phyloP scores from a whole-genome alignment of 2,888 invertebrate genomes.

The Hedya salicella region DNA sequence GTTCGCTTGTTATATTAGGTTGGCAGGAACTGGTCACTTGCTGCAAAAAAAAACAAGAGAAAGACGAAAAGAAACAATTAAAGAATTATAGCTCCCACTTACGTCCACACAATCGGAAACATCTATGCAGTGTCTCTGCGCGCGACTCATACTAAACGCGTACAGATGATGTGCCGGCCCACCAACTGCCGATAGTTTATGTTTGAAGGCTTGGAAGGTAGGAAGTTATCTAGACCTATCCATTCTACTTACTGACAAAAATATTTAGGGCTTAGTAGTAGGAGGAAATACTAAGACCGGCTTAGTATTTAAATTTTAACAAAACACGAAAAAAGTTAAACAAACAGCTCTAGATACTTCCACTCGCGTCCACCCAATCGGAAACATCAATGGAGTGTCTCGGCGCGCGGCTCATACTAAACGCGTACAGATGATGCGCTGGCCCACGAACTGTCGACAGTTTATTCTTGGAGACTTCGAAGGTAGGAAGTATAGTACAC shows the following conservation, averaged over 20 bases:
- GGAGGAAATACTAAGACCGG: no score
- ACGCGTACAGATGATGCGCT: slow-evolving; percentile 43
- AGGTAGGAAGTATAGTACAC: neutral
- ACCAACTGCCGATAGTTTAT: neutral
- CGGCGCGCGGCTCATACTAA: slow-evolving; percentile 74
- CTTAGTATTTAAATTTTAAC: no score
- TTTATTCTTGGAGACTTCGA: neutral
- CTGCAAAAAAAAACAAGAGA: no score
- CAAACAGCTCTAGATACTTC: slow-evolving; percentile 54
- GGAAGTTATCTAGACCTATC: neutral
- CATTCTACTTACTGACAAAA: no score
- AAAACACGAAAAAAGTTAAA: neutral
- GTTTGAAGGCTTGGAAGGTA: neutral
- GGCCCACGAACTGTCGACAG: neutral
- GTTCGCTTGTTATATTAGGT: no score
- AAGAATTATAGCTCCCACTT: slow-evolving; percentile 56
- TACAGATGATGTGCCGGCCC: slow-evolving; percentile 27
- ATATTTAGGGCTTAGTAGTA: no score
- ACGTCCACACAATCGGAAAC: slow-evolving; percentile 75
- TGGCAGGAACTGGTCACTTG: no score
- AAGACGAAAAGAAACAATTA: neutral
- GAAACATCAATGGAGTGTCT: slow-evolving; percentile 80
- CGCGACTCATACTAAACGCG: slow-evolving; percentile 71
- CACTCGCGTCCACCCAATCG: slow-evolving; percentile 68
- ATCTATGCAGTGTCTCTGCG: slow-evolving; percentile 77